Percentiles rank a stretch among this genome's conserved stretches.
These are phyloP conservation scores for Salvelinus sp. DNA, from an alignment of 2,113 vertebrate species.

Conservation along the genomic window DNA sequence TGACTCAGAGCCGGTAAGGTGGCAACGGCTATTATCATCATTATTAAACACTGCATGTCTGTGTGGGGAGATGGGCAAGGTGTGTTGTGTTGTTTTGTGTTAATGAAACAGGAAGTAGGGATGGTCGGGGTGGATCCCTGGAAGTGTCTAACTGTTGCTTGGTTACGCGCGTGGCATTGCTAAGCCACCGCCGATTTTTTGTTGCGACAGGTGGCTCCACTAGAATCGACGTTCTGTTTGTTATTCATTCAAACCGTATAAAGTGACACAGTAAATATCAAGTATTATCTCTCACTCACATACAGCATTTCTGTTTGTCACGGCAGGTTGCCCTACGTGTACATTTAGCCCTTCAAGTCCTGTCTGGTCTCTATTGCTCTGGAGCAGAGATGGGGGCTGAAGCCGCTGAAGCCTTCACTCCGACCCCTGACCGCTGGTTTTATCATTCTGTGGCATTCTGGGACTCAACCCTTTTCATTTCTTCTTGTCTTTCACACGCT, in stretches of 20 bases:
- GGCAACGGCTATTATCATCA: slow-evolving; percentile 32
- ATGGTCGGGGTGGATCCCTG: slow-evolving; percentile 14
- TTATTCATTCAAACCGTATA: slow-evolving; percentile 34
- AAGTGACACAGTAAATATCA: slow-evolving; percentile 17
- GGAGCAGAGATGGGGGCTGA: neutral
- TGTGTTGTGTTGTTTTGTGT: slow-evolving; percentile 24
- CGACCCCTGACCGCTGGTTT: slow-evolving; percentile 9
- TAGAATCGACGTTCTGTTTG: slow-evolving; percentile 59
- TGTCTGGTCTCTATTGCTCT: slow-evolving; percentile 4
- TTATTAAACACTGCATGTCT: slow-evolving; percentile 42
- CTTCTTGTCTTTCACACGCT: neutral
- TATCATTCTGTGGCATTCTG: neutral
- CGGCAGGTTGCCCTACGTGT: neutral
- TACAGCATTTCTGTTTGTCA: slow-evolving; percentile 26
- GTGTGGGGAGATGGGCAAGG: slow-evolving; percentile 26
- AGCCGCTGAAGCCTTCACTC: neutral
- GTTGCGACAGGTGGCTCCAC: slow-evolving; percentile 56
- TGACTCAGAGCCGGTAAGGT: slow-evolving; percentile 69
- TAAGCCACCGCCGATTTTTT: slow-evolving; percentile 36
- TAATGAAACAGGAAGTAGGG: slow-evolving; percentile 59
- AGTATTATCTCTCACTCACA: neutral
- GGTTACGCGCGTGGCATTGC: slow-evolving; percentile 62
- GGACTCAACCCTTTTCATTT: neutral
- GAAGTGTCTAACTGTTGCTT: slow-evolving; percentile 25
- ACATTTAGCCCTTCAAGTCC: slow-evolving; percentile 29